Conservation (phyloP, 2,797 vertebrate genomes). For the Lemur catta region DNA sequence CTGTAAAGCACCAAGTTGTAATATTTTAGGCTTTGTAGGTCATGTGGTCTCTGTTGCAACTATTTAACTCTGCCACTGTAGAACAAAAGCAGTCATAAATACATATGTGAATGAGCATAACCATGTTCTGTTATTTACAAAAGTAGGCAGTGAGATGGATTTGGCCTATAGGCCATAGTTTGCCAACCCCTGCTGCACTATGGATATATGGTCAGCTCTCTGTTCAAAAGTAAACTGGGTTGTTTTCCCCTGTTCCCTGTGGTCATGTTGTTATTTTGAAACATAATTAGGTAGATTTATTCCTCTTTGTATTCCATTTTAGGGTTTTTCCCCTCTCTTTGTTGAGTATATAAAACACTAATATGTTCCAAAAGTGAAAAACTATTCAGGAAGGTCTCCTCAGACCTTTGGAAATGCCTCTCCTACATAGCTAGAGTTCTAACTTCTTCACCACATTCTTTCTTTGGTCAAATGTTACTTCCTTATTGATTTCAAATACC, state of each 20-base stretch:
- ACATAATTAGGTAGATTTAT: not conserved
- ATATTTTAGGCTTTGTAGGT: not conserved
- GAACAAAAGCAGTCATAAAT: not conserved
- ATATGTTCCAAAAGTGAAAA: not conserved
- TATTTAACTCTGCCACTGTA: not conserved
- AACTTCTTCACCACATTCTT: not conserved
- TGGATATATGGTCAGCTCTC: not conserved
- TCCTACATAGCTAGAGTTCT: not conserved
- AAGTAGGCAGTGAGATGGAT: not conserved
- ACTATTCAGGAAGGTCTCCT: not conserved
- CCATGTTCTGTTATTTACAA: not conserved
- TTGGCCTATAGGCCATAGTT: not conserved
- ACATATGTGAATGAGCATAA: not conserved
- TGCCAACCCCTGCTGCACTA: not conserved
- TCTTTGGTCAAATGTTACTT: not conserved
- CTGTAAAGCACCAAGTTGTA: not conserved
- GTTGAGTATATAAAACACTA: not conserved
- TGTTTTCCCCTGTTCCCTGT: not conserved
- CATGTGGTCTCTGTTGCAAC: not conserved
- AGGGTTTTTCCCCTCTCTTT: not conserved
- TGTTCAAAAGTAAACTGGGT: not conserved
- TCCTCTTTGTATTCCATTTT: not conserved
- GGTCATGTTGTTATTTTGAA: not conserved
- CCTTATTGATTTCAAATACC: not conserved
- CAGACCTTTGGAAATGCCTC: not conserved